phyloP scores from a whole-genome alignment of 2,797 vertebrate genomes.

The Picus viridis region DNA sequence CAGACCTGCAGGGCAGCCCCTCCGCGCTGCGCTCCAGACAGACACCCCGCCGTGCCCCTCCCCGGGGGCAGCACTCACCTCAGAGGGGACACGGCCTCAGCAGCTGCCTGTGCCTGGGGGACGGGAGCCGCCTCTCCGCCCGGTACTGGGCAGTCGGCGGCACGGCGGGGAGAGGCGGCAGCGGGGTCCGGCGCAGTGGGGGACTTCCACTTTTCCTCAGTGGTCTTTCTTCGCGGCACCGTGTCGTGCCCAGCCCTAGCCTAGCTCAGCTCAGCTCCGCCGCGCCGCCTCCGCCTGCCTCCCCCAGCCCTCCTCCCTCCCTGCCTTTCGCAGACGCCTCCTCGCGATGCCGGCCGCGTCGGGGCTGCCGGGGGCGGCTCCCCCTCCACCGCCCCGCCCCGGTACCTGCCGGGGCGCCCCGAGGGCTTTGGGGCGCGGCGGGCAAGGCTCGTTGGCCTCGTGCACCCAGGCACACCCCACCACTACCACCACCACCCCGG shows the following conservation, averaged over 20 bases:
- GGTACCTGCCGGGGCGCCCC: background rate
- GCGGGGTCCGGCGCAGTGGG: background rate
- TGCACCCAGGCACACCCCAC: rapidly evolving
- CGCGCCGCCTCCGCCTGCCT: background rate
- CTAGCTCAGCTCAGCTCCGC: background rate
- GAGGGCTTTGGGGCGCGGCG: rapidly evolving
- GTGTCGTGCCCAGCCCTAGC: background rate
- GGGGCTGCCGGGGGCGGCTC: background rate
- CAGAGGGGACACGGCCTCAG: background rate
- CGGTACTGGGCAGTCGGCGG: no score
- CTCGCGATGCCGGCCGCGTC: background rate
- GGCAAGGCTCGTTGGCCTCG: rapidly evolving
- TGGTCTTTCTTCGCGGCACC: background rate
- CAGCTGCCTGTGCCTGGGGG: background rate
- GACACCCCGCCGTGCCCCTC: background rate
- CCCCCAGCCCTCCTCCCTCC: background rate
- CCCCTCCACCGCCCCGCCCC: background rate
- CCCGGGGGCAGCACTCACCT: background rate
- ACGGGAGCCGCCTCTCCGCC: background rate
- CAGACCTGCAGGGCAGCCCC: background rate
- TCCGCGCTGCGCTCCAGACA: background rate
- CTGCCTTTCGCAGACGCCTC: background rate
- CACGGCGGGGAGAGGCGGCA: background rate
- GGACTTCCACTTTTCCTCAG: background rate
- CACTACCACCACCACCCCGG: no score